phyloP scores from a whole-genome alignment of 1,140 invertebrate genomes.

The Hormaphis cornu region DNA sequence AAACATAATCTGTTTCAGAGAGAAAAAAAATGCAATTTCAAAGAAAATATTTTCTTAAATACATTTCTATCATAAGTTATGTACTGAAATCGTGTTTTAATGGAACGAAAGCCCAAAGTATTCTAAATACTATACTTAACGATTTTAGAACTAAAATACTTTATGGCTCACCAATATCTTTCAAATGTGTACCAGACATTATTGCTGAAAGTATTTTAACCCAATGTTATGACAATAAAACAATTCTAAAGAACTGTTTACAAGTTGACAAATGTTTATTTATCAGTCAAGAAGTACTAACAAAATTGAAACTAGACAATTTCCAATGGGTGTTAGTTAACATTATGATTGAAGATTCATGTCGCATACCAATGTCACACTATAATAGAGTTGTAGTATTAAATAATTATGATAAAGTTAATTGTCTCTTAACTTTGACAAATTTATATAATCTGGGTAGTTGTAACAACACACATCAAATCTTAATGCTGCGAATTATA shows the following conservation, averaged over 20 bases:
- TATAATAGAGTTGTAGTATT: conserved; percentile 10
- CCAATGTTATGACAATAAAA: background rate
- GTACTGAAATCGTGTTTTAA: background rate
- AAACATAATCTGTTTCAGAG: too few relatives aligned
- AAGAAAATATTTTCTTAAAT: background rate
- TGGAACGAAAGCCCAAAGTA: background rate
- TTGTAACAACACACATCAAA: background rate
- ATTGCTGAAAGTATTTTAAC: background rate
- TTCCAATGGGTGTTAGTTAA: conserved; percentile 6
- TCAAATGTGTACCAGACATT: conserved; percentile 12
- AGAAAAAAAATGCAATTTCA: background rate
- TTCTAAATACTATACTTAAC: background rate
- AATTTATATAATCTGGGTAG: conserved; percentile 17
- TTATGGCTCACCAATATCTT: background rate
- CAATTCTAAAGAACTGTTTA: background rate
- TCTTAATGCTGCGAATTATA: background rate
- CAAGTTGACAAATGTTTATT: conserved; percentile 22
- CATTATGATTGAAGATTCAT: background rate
- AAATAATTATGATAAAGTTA: background rate
- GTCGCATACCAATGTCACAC: background rate
- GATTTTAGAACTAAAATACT: background rate
- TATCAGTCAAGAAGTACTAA: background rate
- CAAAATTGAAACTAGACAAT: background rate
- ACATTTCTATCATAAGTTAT: background rate
- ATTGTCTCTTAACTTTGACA: background rate